Evolutionary conservation across 2,113 vertebrate genomes (phyloP).

Genomic region (Nannobrachium achirus): DNA sequence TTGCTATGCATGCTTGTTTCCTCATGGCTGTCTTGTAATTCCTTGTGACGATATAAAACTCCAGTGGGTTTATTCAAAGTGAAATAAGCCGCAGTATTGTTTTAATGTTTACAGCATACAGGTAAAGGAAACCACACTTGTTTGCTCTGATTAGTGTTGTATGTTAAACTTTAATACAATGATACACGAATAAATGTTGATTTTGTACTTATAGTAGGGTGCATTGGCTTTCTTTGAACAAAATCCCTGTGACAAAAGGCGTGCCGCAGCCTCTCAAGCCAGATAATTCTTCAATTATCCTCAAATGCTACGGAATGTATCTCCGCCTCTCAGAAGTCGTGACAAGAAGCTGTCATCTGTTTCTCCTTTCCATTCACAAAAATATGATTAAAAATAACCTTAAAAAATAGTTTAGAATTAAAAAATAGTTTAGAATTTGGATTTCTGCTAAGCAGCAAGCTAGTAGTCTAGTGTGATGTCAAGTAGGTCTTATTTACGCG

Average conservation of each 20-base stretch:
- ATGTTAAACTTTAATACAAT: slow-evolving; percentile 67
- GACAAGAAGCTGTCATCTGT: no score
- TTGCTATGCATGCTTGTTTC: slow-evolving; percentile 61
- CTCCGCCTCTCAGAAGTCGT: no score
- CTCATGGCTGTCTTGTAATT: slow-evolving; percentile 43
- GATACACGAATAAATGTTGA: slow-evolving; percentile 67
- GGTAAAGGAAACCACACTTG: slow-evolving; percentile 40
- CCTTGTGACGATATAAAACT: slow-evolving; percentile 56
- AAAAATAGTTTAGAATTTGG: no score
- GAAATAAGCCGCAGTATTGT: slow-evolving; percentile 52
- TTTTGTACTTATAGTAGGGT: slow-evolving; percentile 63
- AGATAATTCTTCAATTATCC: no score
- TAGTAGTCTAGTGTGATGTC: no score
- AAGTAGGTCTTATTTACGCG: no score
- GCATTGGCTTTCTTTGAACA: background rate
- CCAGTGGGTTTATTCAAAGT: slow-evolving; percentile 31
- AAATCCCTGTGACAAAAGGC: background rate
- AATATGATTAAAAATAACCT: no score
- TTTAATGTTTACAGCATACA: slow-evolving; percentile 70
- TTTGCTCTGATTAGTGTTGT: slow-evolving; percentile 50
- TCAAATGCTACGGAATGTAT: no score
- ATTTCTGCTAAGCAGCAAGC: no score
- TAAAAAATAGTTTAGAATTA: no score
- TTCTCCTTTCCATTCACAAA: no score
- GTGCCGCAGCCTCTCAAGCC: no score